Evolutionary conservation across 1,140 invertebrate species (phyloP).

Genomic region (Chrysomallon squamiferum): DNA sequence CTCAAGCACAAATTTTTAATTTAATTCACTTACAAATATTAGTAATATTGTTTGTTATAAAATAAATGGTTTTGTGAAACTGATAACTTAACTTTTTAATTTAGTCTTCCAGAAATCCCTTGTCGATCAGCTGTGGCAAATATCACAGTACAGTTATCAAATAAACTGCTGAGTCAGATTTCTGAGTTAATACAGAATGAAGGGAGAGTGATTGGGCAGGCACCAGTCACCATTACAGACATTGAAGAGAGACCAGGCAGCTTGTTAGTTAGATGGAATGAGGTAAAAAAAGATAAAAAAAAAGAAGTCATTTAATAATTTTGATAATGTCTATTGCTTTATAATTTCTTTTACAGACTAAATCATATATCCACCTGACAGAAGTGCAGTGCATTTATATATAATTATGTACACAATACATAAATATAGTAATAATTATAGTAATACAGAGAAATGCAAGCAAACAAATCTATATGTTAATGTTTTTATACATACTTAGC

Average conservation of each 20-base stretch:
- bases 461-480: no score
- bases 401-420: no score
- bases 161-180: conserved; percentile 29
- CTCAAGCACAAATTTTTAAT: no score
- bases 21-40: no score
- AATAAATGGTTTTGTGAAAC: no score
- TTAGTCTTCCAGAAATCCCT: conserved; percentile 55
- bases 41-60: no score
- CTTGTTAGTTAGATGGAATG: conserved; percentile 48
- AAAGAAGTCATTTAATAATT: no score
- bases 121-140: conserved; percentile 47
- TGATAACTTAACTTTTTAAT: no score
- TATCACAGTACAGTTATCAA: conserved; percentile 38
- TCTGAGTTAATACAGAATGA: conserved; percentile 32
- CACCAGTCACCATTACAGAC: conserved; percentile 52
- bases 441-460: no score
- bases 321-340: neutral
- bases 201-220: conserved; percentile 39
- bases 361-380: neutral
- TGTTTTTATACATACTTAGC: no score
- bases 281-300: conserved; percentile 45
- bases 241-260: conserved; percentile 48
- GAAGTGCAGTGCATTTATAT: no score
- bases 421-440: no score
- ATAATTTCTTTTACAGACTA: neutral